Conservation (phyloP, 2,113 vertebrate species). For the Bettongia penicillata region DNA sequence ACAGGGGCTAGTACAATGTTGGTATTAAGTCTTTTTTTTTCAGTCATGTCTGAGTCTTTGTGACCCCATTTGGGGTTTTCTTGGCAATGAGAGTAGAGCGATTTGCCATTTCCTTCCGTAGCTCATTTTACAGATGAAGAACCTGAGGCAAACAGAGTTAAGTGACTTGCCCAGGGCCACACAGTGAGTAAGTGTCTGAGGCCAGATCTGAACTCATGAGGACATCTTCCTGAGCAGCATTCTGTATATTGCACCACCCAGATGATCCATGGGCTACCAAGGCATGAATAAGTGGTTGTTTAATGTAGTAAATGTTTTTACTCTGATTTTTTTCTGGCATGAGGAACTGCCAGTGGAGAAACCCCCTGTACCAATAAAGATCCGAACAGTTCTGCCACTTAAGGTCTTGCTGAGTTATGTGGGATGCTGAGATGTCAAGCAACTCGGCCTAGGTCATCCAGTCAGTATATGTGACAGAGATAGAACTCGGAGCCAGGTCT, state of each 20-base stretch:
- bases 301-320: neutral
- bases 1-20: neutral
- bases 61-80: neutral
- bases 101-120: neutral
- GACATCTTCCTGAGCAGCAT: too few species aligned
- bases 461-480: neutral
- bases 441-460: neutral
- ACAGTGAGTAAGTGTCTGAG: neutral
- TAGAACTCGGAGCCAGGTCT: neutral
- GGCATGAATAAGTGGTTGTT: neutral
- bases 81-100: neutral
- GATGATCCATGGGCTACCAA: neutral
- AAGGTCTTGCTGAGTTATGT: neutral
- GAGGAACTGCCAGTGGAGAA: neutral
- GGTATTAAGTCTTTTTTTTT: neutral
- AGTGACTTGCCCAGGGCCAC: neutral
- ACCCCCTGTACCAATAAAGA: neutral
- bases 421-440: neutral
- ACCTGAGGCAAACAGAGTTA: neutral
- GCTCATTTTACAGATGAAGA: neutral
- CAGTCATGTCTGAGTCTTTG: neutral
- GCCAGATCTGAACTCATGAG: neutral
- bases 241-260: neutral
- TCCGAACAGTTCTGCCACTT: neutral
- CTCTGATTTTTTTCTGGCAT: neutral